These are phyloP conservation scores for Pampusana beccarii DNA, from an alignment of 2,113 vertebrate genomes.

Conservation along the genomic window DNA sequence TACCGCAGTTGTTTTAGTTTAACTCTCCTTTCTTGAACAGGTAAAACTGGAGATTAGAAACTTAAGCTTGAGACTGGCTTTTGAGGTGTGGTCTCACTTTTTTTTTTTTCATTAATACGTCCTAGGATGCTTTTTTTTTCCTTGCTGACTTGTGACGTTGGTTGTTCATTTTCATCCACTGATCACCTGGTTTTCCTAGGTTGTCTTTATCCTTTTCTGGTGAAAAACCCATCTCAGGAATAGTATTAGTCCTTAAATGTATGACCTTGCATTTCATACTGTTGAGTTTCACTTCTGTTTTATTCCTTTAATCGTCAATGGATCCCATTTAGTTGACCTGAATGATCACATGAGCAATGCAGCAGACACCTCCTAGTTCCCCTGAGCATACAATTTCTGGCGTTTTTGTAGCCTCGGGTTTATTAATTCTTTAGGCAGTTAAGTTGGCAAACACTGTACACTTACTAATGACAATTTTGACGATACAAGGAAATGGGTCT, in stretches of 20 bases:
- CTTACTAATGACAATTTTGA: not conserved
- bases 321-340: not conserved
- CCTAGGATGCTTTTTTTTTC: not conserved
- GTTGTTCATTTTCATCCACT: not conserved
- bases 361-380: not conserved
- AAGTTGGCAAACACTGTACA: not conserved
- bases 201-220: not conserved
- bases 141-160: not conserved
- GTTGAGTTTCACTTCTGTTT: not conserved
- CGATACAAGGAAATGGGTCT: not conserved
- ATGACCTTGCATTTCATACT: not conserved
- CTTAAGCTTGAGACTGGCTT: not conserved
- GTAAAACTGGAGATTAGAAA: not conserved
- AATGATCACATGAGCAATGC: not conserved
- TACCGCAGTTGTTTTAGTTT: not conserved
- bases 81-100: not conserved
- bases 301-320: not conserved
- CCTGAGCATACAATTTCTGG: rapidly evolving
- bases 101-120: not conserved
- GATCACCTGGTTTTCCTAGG: not conserved
- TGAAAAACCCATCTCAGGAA: not conserved
- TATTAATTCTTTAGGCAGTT: not conserved
- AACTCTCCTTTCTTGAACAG: not conserved
- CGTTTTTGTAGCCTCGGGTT: not conserved
- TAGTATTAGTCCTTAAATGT: not conserved